Evolutionary conservation across 2,113 vertebrate species (phyloP).

Genomic region (Entomyzon cyanotis): DNA sequence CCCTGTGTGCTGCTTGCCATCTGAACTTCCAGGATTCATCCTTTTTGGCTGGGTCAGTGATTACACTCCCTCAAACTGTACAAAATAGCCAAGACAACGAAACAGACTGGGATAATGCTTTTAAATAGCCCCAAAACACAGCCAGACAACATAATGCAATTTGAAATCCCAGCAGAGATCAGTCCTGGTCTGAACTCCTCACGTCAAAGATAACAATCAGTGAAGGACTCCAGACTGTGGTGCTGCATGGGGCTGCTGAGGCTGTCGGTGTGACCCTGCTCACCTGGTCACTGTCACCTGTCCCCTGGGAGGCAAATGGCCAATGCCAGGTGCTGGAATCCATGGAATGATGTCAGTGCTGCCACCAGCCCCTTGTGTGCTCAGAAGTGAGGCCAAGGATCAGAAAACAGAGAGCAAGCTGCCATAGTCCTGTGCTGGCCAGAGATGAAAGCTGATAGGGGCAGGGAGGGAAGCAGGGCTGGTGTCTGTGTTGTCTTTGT

Average conservation of each 20-base stretch:
- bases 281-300: neutral
- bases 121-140: neutral
- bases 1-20: neutral
- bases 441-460: neutral
- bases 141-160: neutral
- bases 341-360: fast-evolving
- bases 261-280: neutral
- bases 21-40: conserved; percentile 9
- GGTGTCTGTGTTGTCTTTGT: conserved; percentile 10
- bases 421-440: neutral
- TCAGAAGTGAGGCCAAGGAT: conserved; percentile 26
- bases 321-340: fast-evolving
- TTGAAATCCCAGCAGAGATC: neutral
- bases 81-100: neutral
- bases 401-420: neutral
- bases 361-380: neutral
- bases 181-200: neutral
- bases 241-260: neutral
- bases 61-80: neutral
- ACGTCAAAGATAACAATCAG: neutral
- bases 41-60: neutral
- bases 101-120: neutral
- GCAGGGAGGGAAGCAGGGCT: neutral
- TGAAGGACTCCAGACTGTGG: fast-evolving
- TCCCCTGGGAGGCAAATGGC: fast-evolving